Conservation (phyloP, 2,888 invertebrate genomes). For the Nezara viridula region DNA sequence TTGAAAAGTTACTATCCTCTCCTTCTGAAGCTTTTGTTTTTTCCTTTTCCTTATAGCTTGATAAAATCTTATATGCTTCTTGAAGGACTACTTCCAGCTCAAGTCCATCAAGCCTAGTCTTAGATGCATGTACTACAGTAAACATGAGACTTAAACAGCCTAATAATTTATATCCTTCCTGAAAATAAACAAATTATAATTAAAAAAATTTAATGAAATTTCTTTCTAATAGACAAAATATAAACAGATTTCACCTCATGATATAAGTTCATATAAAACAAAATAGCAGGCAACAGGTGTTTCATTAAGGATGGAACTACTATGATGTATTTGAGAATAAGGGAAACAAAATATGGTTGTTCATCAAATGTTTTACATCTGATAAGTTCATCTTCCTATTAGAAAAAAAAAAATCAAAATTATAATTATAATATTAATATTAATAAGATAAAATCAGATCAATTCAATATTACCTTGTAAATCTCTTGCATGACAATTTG, state of each 20-base stretch:
- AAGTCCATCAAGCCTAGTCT: neutral
- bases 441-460: neutral
- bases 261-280: slow-evolving; percentile 7
- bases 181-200: neutral
- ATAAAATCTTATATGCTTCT: neutral
- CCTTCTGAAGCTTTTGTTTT: neutral
- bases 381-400: slow-evolving; percentile 54
- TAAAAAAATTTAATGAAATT: neutral
- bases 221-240: neutral
- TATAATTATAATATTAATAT: neutral
- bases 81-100: slow-evolving; percentile 9
- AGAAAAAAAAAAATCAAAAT: neutral
- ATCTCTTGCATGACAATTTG: slow-evolving; percentile 28
- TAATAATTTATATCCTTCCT: slow-evolving; percentile 38
- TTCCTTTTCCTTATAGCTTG: slow-evolving; percentile 11
- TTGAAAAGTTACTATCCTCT: slow-evolving; percentile 10
- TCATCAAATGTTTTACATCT: slow-evolving; percentile 55
- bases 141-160: slow-evolving; percentile 43
- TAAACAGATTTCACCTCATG: slow-evolving; percentile 12
- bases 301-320: neutral
- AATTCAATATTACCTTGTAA: neutral
- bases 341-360: slow-evolving; percentile 55
- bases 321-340: slow-evolving; percentile 58
- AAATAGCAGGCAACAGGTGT: slow-evolving; percentile 55
- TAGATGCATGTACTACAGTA: slow-evolving; percentile 12